Evolutionary conservation across 2,797 vertebrate species (phyloP), one percentile per base, ranked within the genome.

Genomic region (Crocidura indochinensis): DNA sequence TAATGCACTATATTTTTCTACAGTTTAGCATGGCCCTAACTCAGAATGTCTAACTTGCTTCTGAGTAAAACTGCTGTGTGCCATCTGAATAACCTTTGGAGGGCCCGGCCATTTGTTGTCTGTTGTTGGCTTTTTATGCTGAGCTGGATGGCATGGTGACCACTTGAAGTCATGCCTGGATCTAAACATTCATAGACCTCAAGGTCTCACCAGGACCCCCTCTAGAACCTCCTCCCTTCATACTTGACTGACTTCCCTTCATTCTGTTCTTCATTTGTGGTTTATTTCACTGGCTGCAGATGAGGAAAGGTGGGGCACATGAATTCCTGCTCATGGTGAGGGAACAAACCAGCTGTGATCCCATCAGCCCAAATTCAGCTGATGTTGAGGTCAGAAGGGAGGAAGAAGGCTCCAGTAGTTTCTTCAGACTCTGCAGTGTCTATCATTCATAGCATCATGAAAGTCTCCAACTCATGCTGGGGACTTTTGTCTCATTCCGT

Each of bases 61-160:
- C 80, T 71, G 60, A 71, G 29, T 64, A 29, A 83, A 92, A 51
- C 15, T 71, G 6, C 64, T 74, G 79, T 56, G 76, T 56, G 73
- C 31, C 7, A 0, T 20, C 8, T 38, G 74, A 64, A 15, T 24
- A 44, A 24, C 64, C 17, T n/a, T 47, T 31, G 12, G 26, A 11
- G 22, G 29, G 24, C 3, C 22, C 4, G 19, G 17, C 14, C 31
- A 11, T 51, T 0, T 22, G 51, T 75, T 12, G 6, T 24, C 17
- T 65, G 72, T 60, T 22, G 67, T 44, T 2, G 2, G 22, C 20
- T 20, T 56, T 7, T 0, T 64, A 60, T 81, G 64, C 8, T 60
- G 56, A 60, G 56, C 8, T 60, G 19, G 56, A 38, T 38, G 38
- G 38, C 46, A 46, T 67, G 68, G 5, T 46, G 49, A 20, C 20